These are phyloP conservation scores for Polydrusus pterygomalis DNA, from an alignment of 2,888 invertebrate genomes.

Conservation along the genomic window DNA sequence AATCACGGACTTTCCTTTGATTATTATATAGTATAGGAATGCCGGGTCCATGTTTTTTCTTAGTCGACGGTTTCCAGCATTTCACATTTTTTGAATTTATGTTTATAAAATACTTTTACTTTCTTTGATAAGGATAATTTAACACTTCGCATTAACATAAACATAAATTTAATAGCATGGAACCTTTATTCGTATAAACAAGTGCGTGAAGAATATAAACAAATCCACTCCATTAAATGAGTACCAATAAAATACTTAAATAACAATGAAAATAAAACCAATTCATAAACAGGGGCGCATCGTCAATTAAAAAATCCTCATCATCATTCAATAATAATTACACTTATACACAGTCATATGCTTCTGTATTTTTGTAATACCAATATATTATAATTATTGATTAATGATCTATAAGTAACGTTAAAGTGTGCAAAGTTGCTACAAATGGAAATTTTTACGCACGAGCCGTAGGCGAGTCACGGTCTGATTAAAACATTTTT, in stretches of 20 bases:
- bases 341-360: too few species aligned
- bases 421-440: too few species aligned
- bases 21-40: neutral
- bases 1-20: neutral
- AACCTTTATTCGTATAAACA: neutral
- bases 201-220: neutral
- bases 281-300: neutral
- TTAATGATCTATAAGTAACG: too few species aligned
- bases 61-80: neutral
- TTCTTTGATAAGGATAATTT: conserved; percentile 6
- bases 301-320: neutral
- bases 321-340: too few species aligned
- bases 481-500: too few species aligned
- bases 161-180: conserved; percentile 1
- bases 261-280: neutral
- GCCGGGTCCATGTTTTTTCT: too few species aligned
- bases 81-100: conserved; percentile 3
- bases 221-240: neutral
- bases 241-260: neutral
- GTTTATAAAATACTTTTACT: neutral
- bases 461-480: too few species aligned
- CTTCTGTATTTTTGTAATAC: too few species aligned
- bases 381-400: too few species aligned
- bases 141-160: neutral
- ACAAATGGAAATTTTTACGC: too few species aligned